These are phyloP conservation scores for Calypte anna DNA, from an alignment of 2,113 vertebrate species.

Conservation along the genomic window DNA sequence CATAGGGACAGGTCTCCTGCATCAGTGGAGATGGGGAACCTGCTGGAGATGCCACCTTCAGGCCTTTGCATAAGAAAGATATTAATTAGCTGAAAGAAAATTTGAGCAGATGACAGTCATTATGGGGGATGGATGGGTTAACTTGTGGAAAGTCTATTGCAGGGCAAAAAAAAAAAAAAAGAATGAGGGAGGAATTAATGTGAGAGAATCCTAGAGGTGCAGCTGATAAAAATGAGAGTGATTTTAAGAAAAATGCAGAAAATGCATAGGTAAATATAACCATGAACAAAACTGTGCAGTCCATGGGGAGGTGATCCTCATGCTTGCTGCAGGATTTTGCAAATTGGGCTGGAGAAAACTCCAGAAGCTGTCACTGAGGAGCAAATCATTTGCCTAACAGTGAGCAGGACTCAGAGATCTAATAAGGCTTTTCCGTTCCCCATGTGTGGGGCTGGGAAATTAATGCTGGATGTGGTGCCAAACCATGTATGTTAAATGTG, in stretches of 20 bases:
- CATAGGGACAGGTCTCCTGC: neutral
- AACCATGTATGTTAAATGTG: neutral
- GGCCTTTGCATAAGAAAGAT: neutral
- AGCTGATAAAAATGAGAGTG: neutral
- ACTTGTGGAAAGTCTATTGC: neutral
- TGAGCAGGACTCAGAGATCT: conserved; percentile 42
- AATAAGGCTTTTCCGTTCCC: conserved; percentile 41
- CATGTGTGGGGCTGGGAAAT: conserved; percentile 38
- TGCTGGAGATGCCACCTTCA: neutral
- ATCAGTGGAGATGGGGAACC: neutral
- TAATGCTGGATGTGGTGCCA: conserved; percentile 22
- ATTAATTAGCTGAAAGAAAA: neutral
- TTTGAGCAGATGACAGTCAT: neutral
- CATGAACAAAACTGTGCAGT: neutral
- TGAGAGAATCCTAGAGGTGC: neutral
- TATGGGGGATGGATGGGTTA: neutral
- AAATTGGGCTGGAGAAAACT: neutral
- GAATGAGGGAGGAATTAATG: neutral
- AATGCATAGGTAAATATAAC: neutral
- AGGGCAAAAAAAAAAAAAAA: neutral
- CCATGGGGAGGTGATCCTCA: neutral
- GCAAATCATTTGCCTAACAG: conserved; percentile 54
- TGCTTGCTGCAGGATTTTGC: conserved; percentile 17
- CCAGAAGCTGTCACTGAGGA: conserved; percentile 31
- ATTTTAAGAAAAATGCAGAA: neutral